These are phyloP conservation scores for Drosophila leonis DNA, from an alignment of 2,888 invertebrate genomes.

Conservation along the genomic window DNA sequence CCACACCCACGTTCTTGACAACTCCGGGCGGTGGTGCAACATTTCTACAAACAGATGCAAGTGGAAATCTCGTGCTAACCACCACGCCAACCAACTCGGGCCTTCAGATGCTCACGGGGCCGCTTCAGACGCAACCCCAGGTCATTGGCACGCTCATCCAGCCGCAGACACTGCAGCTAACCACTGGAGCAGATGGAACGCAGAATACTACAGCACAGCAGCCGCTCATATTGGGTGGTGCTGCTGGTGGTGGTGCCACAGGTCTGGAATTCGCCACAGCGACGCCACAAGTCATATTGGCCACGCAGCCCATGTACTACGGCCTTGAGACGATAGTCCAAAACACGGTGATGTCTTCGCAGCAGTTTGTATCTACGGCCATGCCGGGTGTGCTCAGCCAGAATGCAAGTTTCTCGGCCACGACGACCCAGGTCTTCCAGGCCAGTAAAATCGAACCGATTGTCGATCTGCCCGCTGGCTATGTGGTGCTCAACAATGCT, in stretches of 20 bases:
- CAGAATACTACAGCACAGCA: conserved; percentile 62
- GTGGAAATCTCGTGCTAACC: conserved; percentile 88
- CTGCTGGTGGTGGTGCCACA: conserved; percentile 32
- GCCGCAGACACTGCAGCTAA: conserved; percentile 87
- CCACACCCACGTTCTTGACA: conserved; percentile 86
- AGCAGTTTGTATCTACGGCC: conserved; percentile 93
- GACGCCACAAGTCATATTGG: conserved; percentile 86
- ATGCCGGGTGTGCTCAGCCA: conserved; percentile 93
- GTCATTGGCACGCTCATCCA: conserved; percentile 88
- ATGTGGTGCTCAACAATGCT: conserved; percentile 89
- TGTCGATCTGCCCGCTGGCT: conserved; percentile 90
- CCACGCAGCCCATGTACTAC: conserved; percentile 92
- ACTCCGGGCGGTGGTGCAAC: conserved; percentile 86
- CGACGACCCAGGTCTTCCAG: conserved; percentile 89
- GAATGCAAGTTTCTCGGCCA: conserved; percentile 93
- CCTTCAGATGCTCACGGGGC: conserved; percentile 87
- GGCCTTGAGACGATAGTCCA: conserved; percentile 94
- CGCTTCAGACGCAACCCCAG: conserved; percentile 86
- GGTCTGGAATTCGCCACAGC: conserved; percentile 78
- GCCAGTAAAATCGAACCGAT: conserved; percentile 94
- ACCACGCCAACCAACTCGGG: conserved; percentile 85
- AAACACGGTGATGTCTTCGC: conserved; percentile 95
- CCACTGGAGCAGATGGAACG: conserved; percentile 83
- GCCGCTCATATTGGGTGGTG: conserved; percentile 75
- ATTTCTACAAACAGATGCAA: conserved; percentile 87